Base-by-base conservation (phyloP, 2,113 vertebrate species). In the Ptilonorhynchus violaceus region DNA sequence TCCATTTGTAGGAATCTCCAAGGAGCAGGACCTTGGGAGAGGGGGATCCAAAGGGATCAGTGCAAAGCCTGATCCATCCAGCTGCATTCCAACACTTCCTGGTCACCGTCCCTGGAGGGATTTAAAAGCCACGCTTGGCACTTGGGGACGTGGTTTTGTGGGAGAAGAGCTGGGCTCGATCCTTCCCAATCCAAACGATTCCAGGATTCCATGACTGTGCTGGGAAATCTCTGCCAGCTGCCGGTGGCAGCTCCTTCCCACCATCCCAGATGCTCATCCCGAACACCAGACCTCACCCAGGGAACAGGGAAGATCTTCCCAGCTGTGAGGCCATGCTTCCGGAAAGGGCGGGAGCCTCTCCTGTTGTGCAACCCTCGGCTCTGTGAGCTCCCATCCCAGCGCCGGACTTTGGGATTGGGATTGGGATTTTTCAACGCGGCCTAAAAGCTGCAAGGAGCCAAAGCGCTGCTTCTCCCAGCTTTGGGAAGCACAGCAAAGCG, bases 91-190 rank as follows among this genome's bases (percentile, higher is more conserved):
- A 46, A 8, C 27, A 3, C 25, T 41, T 24, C 6, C 35, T 28
- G 35, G n/a, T 49, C 66, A 11, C 66, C 14, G 13, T 47, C 55
- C 73, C 56, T 31, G 75, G 25, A 27, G 75, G 56, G 66, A 6
- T 20, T 4, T 52, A 49, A 30, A 66, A 66, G 21, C 63, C 30
- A 3, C 3, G 44, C 11, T 20, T 30, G 56, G 15, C 55, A 8
- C n/a, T 13, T 39, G 74, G 46, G 72, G 53, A 35, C 18, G 15
- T 0, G 2, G 27, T 69, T 77, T 39, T 12, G 14, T 28, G 55
- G 33, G 56, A 44, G 39, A 31, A 25, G 10, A 5, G 56, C 5
- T n/a, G 47, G 5, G 3, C 9, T n/a, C 1, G 0, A n/a, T 47
- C 15, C 21, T 41, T 63, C 24, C 56, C 66, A 25, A 2, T 41